Evolutionary conservation across 2,888 invertebrate species (phyloP).

Genomic region (Hirtodrosophila trivittata): DNA sequence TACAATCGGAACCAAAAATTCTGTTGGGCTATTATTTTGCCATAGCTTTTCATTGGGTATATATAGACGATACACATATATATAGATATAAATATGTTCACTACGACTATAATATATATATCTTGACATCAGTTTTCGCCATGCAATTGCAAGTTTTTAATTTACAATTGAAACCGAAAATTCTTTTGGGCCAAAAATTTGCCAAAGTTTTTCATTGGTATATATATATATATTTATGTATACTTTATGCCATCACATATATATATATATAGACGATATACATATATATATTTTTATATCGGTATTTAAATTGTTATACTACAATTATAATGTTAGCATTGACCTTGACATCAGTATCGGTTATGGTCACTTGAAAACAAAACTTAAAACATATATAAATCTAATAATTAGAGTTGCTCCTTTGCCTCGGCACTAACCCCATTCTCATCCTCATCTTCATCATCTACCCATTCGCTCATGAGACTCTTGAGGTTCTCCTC

Average conservation of each 20-base stretch:
- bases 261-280: too few species aligned
- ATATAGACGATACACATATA: too few species aligned
- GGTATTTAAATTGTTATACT: slow-evolving; percentile 19
- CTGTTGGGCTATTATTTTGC: too few species aligned
- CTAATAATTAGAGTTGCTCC: slow-evolving; percentile 78
- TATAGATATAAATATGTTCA: too few species aligned
- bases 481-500: slow-evolving; percentile 82
- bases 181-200: slow-evolving; percentile 12
- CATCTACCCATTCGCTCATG: slow-evolving; percentile 83
- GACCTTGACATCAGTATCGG: background rate
- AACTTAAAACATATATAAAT: slow-evolving; percentile 81
- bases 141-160: too few species aligned
- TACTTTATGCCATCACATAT: too few species aligned
- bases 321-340: slow-evolving; percentile 15
- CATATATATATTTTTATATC: too few species aligned
- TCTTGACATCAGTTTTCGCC: too few species aligned
- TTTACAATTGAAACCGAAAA: slow-evolving; percentile 74
- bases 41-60: too few species aligned
- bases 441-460: slow-evolving; percentile 80
- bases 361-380: slow-evolving; percentile 31
- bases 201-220: slow-evolving; percentile 20
- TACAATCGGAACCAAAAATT: too few species aligned
- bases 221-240: too few species aligned
- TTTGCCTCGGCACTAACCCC: slow-evolving; percentile 69
- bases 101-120: too few species aligned